Evolutionary conservation across 53 echinoderm and acorn worm species (phyloP).

Genomic region (Astropecten irregularis): DNA sequence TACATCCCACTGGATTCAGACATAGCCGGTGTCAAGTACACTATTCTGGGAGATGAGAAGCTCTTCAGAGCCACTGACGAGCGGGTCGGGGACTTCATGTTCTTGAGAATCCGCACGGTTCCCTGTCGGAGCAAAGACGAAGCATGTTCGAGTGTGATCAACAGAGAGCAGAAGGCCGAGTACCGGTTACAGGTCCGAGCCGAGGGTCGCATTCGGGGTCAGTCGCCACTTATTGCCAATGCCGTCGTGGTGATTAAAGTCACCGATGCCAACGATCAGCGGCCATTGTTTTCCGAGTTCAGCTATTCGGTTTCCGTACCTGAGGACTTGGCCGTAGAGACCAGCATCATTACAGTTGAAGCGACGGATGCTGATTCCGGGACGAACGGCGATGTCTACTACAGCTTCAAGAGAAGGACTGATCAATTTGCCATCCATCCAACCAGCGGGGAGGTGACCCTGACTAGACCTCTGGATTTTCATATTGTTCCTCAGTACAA

Average conservation of each 20-base stretch:
- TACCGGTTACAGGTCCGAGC: conserved; percentile 67
- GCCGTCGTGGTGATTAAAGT: conserved; percentile 66
- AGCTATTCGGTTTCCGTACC: conserved; percentile 65
- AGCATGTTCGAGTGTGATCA: conserved; percentile 59
- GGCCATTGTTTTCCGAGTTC: conserved; percentile 76
- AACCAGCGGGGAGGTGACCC: conserved; percentile 87
- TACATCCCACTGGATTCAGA: conserved; percentile 66
- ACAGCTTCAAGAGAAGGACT: conserved; percentile 79
- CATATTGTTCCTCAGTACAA: conserved; percentile 51
- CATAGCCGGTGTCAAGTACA: conserved; percentile 62
- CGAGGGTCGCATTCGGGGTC: conserved; percentile 28
- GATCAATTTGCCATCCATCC: conserved; percentile 93
- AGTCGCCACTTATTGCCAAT: conserved; percentile 26
- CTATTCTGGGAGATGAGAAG: conserved; percentile 34
- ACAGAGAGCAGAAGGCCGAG: conserved; percentile 75
- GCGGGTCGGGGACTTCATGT: conserved; percentile 87
- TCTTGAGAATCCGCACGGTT: conserved; percentile 78
- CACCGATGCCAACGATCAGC: conserved; percentile 84
- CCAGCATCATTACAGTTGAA: conserved; percentile 74
- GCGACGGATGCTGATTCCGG: conserved; percentile 95
- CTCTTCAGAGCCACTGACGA: conserved; percentile 71
- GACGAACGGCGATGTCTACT: conserved; percentile 95
- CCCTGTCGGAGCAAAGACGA: conserved; percentile 66
- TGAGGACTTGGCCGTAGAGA: conserved; percentile 79
- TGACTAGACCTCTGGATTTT: conserved; percentile 84